Evolutionary conservation across 2,797 vertebrate genomes (phyloP).

Genomic region (Smutsia temminckii): DNA sequence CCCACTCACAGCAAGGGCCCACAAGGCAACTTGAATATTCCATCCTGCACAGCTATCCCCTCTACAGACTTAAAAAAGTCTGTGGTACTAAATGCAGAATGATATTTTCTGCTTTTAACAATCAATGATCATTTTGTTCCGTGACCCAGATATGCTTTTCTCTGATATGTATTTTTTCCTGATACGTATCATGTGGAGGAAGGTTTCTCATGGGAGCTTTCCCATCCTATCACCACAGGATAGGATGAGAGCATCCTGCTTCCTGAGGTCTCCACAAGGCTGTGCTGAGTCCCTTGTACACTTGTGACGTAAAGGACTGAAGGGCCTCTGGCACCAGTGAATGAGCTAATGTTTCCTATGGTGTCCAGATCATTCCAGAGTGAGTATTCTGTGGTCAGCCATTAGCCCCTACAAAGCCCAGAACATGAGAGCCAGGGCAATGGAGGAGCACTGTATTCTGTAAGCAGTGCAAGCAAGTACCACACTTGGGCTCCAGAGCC

Average conservation of each 20-base stretch:
- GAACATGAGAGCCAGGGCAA: background rate
- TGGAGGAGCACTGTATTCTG: background rate
- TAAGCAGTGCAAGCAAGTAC: background rate
- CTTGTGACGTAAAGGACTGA: background rate
- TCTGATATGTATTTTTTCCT: background rate
- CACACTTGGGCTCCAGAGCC: background rate
- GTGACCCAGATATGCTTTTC: background rate
- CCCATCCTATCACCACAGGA: no score
- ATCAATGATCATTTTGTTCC: no score
- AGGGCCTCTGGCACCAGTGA: background rate
- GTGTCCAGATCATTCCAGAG: background rate
- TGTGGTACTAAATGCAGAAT: background rate
- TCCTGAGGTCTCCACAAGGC: background rate
- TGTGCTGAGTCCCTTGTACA: background rate
- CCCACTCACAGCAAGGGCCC: background rate
- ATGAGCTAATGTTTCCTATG: background rate
- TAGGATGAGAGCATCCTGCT: background rate
- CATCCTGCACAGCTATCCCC: background rate
- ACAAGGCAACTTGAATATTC: background rate
- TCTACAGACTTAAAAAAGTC: background rate
- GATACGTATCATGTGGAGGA: no score
- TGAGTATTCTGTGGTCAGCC: background rate
- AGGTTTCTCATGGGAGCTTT: background rate
- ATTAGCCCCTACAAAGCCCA: background rate
- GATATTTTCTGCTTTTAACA: background rate